Evolutionary conservation across 2,797 vertebrate genomes (phyloP), one percentile per base, ranked within the genome.

Genomic region (Sarcoramphus papa): DNA sequence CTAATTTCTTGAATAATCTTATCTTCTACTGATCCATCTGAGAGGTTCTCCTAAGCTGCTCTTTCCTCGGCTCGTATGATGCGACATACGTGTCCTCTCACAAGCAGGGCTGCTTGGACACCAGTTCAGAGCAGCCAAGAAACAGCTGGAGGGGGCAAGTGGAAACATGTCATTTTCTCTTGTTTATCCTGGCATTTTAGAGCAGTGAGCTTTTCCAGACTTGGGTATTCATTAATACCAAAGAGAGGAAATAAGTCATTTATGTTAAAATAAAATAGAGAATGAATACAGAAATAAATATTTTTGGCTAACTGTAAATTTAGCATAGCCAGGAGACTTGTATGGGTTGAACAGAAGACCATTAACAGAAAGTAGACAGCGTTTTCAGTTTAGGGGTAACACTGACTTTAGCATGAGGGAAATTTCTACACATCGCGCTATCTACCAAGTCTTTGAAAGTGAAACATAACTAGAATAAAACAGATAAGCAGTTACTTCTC

Each of bases 131-230:
- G 79, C n/a, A 73, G 82, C 72, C 89, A 87, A 93, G 76, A 54
- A 94, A 76, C 88, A 93, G 70, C 70, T 97, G 88, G 74, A 73
- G n/a, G 37, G 83, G 57, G 79, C 67, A 91, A 92, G 35, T 74
- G 54, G 45, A 95, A 78, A 21, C 25, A 80, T 84, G 69, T 70
- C 69, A 84, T 93, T 84, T 82, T 50, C 78, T 91, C 12, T 6
- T 93, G 77, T 97, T 97, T 96, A n/a, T 82, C 63, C 92, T 97
- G 94, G 91, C 82, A 24, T 84, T 84, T 88, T 77, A n/a, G 64
- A 63, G 37, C 63, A 72, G 70, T 73, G 73, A 94, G n/a, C 59
- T 94, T 87, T 95, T 95, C 90, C 93, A 96, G 33, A 75, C 74
- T 31, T 84, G 30, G 80, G 20, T 48, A n/a, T 87, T 95, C 54